Percentiles rank a stretch among this genome's conserved stretches.
Conservation (phyloP, 2,797 vertebrate genomes). For the Sylvia borin region DNA sequence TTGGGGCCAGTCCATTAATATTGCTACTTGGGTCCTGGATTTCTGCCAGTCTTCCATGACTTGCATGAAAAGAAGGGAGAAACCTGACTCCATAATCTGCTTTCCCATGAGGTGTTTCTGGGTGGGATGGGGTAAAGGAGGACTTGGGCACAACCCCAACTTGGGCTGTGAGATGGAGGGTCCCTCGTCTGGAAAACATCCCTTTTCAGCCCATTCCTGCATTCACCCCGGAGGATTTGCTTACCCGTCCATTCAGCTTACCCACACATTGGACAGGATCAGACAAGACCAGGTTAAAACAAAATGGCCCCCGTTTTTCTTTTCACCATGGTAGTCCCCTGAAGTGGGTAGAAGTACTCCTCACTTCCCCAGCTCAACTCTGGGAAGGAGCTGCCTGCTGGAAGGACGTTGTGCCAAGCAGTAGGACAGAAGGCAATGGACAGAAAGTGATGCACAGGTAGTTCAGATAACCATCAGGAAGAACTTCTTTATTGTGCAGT, state of each 20-base stretch:
- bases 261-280: background rate
- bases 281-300: background rate
- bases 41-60: background rate
- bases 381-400: background rate
- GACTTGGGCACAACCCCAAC: background rate
- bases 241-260: background rate
- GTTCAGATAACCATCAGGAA: background rate
- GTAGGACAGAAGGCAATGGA: background rate
- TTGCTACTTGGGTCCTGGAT: background rate
- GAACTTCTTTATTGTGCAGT: background rate
- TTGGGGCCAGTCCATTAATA: background rate
- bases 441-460: background rate
- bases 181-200: background rate
- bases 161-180: background rate
- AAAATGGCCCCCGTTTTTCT: background rate
- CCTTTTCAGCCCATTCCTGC: fast-evolving
- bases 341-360: background rate
- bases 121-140: background rate
- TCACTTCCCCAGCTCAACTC: background rate
- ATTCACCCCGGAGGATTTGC: background rate
- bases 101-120: background rate
- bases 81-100: fast-evolving
- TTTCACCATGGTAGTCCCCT: background rate
- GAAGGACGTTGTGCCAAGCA: background rate
- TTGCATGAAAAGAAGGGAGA: background rate